Evolutionary conservation across 1,140 invertebrate genomes (phyloP).

Genomic region (Drosophila triauraria): DNA sequence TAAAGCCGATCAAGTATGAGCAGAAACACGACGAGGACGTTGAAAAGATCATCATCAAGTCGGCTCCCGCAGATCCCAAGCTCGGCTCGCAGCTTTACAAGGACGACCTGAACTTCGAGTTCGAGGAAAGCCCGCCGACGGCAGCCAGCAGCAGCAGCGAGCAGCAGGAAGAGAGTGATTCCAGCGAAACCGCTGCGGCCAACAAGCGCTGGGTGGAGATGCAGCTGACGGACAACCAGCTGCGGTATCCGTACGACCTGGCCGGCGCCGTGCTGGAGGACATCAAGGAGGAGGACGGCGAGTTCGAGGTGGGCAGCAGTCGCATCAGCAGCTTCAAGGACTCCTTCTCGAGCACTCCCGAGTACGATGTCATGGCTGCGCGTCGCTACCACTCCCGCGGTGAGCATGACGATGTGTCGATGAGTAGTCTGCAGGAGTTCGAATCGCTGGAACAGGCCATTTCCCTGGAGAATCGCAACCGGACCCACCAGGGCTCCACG

Average conservation of each 20-base stretch:
- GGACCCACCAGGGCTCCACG: constrained; percentile 89
- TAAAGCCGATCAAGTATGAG: constrained; percentile 86
- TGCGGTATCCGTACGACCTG: constrained; percentile 89
- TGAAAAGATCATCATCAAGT: constrained; percentile 90
- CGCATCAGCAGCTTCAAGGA: constrained; percentile 92
- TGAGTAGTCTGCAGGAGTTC: constrained; percentile 97
- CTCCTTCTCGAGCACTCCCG: constrained; percentile 92
- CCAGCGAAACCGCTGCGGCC: constrained; percentile 88
- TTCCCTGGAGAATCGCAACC: constrained; percentile 88
- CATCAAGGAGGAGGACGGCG: constrained; percentile 95
- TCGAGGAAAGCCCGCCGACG: constrained; percentile 90
- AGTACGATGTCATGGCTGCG: constrained; percentile 91
- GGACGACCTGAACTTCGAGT: constrained; percentile 89
- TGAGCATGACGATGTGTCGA: constrained; percentile 95
- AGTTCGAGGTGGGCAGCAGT: constrained; percentile 92
- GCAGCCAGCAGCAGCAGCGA: constrained; percentile 85
- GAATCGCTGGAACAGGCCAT: constrained; percentile 94
- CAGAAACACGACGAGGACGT: constrained; percentile 90
- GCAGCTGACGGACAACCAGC: constrained; percentile 91
- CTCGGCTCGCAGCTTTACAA: constrained; percentile 86
- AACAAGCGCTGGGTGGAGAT: constrained; percentile 95
- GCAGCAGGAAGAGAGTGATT: constrained; percentile 85
- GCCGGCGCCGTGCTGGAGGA: constrained; percentile 94
- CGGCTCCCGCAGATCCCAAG: constrained; percentile 86
- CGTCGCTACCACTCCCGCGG: constrained; percentile 92